Base-by-base conservation (phyloP, 2,888 invertebrate species). In the Aromia moschata region DNA sequence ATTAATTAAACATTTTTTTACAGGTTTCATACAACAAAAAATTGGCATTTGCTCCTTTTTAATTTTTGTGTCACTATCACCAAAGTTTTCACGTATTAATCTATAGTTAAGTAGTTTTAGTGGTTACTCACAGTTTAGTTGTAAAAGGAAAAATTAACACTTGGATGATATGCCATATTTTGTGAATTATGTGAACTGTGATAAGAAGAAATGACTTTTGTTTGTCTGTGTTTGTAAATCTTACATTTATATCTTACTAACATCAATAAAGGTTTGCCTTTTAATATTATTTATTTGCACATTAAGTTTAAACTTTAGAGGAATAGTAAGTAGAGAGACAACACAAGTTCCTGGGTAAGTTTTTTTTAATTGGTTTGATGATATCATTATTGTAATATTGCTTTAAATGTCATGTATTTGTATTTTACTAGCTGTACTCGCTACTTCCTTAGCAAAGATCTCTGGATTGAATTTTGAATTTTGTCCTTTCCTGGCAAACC, bases 141-240 rank as follows among this genome's bases (percentile, higher is more conserved):
- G 33, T 17, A 14, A 44, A 58, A 44, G 38, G 15, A 18, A 18
- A 12, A 37, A 38, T 30, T 10, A 36, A 91, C 41, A 45, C n/a
- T 85, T 69, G 4, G 61, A 65, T 14, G 16, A 14, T 56, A 37
- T 31, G 53, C 58, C 58, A 58, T 55, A 51, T 49, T 25, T 57
- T 49, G 59, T 60, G 59, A 45, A 60, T 57, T 30, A 40, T n/a
- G n/a, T 54, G 41, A 55, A 62, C 62, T 62, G 62, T 62, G 62
- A 62, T 62, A 62, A 59, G 51, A 43, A 49, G 31, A 44, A 41
- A 41, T 52, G 51, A 51, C 16, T 51, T 38, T 38, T n/a, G n/a
- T n/a, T 36, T 37, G 38, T 49, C 38, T 49, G 51, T 40, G 51
- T 41, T 30, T 41, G 17, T 52, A 18, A 41, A 52, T 52, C 15